Evolutionary conservation across 2,113 vertebrate genomes (phyloP).

Genomic region (Vidua chalybeata): DNA sequence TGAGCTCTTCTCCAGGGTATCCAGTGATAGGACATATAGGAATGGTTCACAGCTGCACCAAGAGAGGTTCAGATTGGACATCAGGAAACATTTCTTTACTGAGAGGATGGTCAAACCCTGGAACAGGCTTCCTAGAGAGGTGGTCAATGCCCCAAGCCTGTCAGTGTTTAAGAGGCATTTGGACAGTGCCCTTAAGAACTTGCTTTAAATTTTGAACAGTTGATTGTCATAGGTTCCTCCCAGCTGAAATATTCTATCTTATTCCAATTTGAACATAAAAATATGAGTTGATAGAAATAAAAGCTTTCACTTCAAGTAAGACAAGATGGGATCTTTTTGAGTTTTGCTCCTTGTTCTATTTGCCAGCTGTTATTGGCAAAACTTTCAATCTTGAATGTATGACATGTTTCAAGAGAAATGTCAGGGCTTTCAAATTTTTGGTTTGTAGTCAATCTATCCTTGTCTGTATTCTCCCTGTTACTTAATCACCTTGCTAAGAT

Average conservation of each 20-base stretch:
- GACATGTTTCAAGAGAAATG: not conserved
- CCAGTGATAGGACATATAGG: accelerated
- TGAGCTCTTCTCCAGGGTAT: not conserved
- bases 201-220: not conserved
- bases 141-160: not conserved
- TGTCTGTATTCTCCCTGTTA: not conserved
- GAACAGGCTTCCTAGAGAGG: not conserved
- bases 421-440: not conserved
- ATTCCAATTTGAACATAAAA: not conserved
- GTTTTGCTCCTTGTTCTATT: not conserved
- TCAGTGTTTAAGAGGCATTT: not conserved
- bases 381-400: not conserved
- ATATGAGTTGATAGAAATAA: not conserved
- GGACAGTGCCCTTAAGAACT: not conserved
- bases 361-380: not conserved
- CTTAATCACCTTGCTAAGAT: not conserved
- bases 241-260: not conserved
- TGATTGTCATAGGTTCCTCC: not conserved
- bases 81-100: not conserved
- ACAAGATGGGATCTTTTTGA: not conserved
- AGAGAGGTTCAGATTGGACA: not conserved
- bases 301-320: not conserved
- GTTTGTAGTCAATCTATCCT: not conserved
- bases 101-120: not conserved
- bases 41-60: not conserved